phyloP scores from a whole-genome alignment of 1,140 invertebrate genomes.

The Prorops nasuta region DNA sequence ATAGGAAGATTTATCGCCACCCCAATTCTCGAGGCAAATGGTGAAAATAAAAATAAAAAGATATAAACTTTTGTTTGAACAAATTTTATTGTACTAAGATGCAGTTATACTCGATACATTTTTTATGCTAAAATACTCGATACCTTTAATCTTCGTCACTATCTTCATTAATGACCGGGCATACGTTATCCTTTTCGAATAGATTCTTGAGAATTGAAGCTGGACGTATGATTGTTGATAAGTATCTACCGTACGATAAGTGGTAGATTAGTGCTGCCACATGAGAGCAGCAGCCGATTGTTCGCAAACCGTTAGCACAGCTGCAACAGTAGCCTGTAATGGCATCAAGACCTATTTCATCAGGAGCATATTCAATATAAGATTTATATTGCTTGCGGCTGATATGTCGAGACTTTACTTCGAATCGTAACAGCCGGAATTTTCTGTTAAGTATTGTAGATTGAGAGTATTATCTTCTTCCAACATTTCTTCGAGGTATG shows the following conservation, averaged over 20 bases:
- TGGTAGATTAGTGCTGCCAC: not conserved
- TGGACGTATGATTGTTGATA: not conserved
- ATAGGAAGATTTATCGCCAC: too few species aligned
- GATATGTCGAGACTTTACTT: conserved; percentile 19
- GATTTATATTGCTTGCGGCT: conserved; percentile 8
- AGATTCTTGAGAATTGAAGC: not conserved
- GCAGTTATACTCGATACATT: too few species aligned
- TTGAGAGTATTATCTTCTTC: not conserved
- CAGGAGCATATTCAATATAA: conserved; percentile 14
- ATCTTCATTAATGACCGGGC: not conserved
- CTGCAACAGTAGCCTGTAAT: conserved; percentile 11
- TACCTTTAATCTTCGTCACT: not conserved
- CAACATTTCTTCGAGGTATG: conserved; percentile 2
- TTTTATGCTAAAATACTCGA: too few species aligned
- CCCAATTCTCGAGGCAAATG: too few species aligned
- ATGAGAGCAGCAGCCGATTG: conserved; percentile 9
- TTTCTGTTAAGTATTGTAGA: conserved; percentile 7
- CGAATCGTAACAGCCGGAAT: conserved; percentile 7
- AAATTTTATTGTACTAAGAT: too few species aligned
- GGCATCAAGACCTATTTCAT: conserved; percentile 4
- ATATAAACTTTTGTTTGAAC: too few species aligned
- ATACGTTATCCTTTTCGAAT: not conserved
- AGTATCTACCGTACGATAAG: not conserved
- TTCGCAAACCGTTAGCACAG: conserved; percentile 14
- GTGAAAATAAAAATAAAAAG: too few species aligned